phyloP scores from a whole-genome alignment of 2,888 invertebrate genomes.

The Caenorhabditis sp. region DNA sequence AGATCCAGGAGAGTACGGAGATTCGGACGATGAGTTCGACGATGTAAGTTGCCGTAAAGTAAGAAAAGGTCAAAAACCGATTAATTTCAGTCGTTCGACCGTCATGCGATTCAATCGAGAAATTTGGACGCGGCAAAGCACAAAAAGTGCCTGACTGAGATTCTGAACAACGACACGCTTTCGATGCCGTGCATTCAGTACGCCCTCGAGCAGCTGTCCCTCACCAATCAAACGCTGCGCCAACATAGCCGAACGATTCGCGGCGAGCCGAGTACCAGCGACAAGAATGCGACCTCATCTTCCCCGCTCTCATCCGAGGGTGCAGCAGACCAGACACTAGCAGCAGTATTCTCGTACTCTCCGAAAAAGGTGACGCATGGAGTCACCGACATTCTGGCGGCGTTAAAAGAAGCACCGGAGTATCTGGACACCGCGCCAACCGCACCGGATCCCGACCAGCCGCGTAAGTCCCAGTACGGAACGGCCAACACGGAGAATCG shows the following conservation, averaged over 20 bases:
- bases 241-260: neutral
- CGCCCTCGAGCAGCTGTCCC: slow-evolving; percentile 23
- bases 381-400: slow-evolving; percentile 25
- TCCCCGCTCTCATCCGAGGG: slow-evolving; percentile 1
- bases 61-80: neutral
- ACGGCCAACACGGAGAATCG: slow-evolving; percentile 26
- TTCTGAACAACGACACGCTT: slow-evolving; percentile 35
- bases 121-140: slow-evolving; percentile 49
- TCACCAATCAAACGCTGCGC: slow-evolving; percentile 13
- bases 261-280: neutral
- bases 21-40: slow-evolving; percentile 42
- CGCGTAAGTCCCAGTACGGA: slow-evolving; percentile 15
- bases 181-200: slow-evolving; percentile 43
- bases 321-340: no score
- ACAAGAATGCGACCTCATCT: neutral
- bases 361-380: no score
- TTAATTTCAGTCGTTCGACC: slow-evolving; percentile 39
- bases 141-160: slow-evolving; percentile 47
- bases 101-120: slow-evolving; percentile 30
- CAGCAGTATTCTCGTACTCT: no score
- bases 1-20: slow-evolving; percentile 13
- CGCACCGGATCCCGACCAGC: neutral
- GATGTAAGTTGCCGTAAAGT: slow-evolving; percentile 12
- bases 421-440: slow-evolving; percentile 1
- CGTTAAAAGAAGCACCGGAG: slow-evolving; percentile 28